Base-by-base conservation (phyloP, 2,888 invertebrate species). In the Stenolophus ochropezus region DNA sequence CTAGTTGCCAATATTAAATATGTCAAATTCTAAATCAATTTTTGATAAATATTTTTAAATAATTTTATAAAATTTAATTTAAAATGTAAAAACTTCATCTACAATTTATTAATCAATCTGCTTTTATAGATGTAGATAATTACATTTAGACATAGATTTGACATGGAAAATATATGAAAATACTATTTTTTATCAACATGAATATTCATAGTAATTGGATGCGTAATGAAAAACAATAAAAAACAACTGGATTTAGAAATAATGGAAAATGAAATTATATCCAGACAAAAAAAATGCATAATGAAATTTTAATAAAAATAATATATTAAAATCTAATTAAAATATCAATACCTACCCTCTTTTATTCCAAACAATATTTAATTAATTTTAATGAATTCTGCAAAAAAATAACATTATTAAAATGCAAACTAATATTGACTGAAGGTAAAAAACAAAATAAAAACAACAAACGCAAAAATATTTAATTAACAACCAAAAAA, bases 401-500 rank as follows among this genome's bases (percentile, higher is more conserved):
- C 2, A 61, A 61, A 61, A 53, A 23, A 61, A 51, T 16, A 51
- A 16, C 51, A 51, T 51, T 16, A 61, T 61, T 61, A 61, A 61
- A 56, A 53, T 51, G 8, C 51, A 51, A 58, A 61, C 25, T 61
- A 61, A 25, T 61, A 61, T 11, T 4, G n/a, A 61, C 23, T 61
- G 61, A 58, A 11, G 61, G 25, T 25, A 25, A 61, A 61, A 23
- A 56, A 56, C 11, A 56, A 69, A 33, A 69, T 33, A 14, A 69
- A 27, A 69, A 69, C 65, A 69, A 69, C 65, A 69, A 6, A 25
- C 18, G 61, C 33, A 33, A 69, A 33, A 69, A 25, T 61, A 33
- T 69, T 69, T 69, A 69, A 69, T 69, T 69, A 33, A 18, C 65
- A 69, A 11, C 61, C 25, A 61, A 69, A 69, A 65, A 42, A 33